These are phyloP conservation scores for Danio tinwini DNA, from an alignment of 2,797 vertebrate species.

Conservation along the genomic window DNA sequence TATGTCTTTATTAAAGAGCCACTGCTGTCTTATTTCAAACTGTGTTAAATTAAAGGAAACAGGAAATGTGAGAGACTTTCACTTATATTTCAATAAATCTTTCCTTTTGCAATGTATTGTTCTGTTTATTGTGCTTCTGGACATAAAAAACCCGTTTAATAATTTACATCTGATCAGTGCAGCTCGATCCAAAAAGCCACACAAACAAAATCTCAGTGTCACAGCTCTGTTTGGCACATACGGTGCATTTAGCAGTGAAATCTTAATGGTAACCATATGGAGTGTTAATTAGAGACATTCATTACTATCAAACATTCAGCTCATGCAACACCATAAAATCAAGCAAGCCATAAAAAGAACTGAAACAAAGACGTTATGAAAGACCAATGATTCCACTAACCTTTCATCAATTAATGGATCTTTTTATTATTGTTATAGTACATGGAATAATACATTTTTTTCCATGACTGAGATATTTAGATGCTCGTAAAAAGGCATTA, in stretches of 20 bases:
- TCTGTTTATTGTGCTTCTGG: slow-evolving; percentile 9
- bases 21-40: neutral
- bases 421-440: neutral
- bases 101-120: neutral
- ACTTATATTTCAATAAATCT: slow-evolving; percentile 7
- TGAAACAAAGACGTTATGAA: slow-evolving; percentile 14
- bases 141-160: neutral
- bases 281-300: slow-evolving; percentile 42
- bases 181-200: slow-evolving; percentile 25
- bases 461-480: neutral
- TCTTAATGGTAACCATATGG: slow-evolving; percentile 41
- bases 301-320: slow-evolving; percentile 22
- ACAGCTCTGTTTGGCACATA: neutral
- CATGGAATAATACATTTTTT: neutral
- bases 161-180: neutral
- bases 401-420: neutral
- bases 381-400: slow-evolving; percentile 1
- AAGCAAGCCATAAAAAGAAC: neutral
- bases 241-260: slow-evolving; percentile 20
- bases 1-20: slow-evolving; percentile 4
- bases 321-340: slow-evolving; percentile 28
- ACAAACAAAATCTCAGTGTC: slow-evolving; percentile 38
- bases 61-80: neutral
- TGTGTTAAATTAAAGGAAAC: slow-evolving; percentile 4
- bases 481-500: neutral